Conservation (phyloP, 2,797 vertebrate species). For the Tangara arthus region DNA sequence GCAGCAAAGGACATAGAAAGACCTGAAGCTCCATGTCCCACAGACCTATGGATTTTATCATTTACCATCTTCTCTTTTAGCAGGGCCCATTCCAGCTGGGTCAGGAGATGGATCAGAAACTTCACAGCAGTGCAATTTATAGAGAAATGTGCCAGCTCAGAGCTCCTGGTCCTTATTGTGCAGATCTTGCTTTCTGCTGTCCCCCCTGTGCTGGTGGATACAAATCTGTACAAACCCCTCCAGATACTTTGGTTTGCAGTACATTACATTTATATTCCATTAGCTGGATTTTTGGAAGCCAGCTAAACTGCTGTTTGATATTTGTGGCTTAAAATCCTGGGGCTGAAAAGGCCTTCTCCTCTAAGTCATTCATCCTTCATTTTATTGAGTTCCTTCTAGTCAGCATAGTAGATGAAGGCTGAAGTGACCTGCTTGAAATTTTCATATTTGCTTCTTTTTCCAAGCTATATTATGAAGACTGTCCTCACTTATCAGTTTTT, state of each 20-base stretch:
- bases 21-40: not conserved
- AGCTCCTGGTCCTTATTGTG: not conserved
- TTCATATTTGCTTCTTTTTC: not conserved
- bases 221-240: accelerated
- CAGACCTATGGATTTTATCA: not conserved
- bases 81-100: not conserved
- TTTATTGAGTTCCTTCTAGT: not conserved
- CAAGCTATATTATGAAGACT: not conserved
- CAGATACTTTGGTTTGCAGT: not conserved
- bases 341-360: not conserved
- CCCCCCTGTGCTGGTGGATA: not conserved
- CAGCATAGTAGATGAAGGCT: not conserved
- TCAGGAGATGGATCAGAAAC: not conserved
- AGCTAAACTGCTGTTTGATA: not conserved
- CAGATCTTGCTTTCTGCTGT: not conserved
- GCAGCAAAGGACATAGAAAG: not conserved
- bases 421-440: not conserved
- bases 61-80: not conserved
- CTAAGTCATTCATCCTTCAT: not conserved
- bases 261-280: not conserved
- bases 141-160: not conserved
- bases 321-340: not conserved
- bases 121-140: not conserved
- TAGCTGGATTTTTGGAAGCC: not conserved
- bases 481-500: not conserved